Base-by-base conservation (phyloP, 2,113 vertebrate species). In the Melanerpes formicivorus region DNA sequence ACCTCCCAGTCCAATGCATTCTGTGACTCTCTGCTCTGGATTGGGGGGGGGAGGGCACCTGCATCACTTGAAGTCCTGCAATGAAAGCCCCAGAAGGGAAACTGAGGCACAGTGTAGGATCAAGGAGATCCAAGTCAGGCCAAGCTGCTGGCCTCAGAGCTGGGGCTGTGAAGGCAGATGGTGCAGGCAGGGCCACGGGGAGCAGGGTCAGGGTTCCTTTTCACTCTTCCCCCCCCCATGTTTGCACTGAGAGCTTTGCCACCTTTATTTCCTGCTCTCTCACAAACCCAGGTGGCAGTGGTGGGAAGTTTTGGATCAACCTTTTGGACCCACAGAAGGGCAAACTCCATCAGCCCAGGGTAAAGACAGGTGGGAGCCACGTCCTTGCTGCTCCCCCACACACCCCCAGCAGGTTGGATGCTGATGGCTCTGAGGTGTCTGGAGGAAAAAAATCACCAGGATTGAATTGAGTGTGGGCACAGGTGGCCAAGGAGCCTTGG, bases 201-300 rank as follows among this genome's bases (percentile, higher is more conserved):
- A 58, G 56, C 66, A 74, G 56, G 88, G 70, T 63, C 93, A 94
- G 50, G 56, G 73, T 63, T 80, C 62, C 80, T 84, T n/a, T 37
- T 37, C 37, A 8, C 37, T 34, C 54, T 5, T 19, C 26, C 25
- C 25, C 23, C 72, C 67, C 52, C 54, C 69, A 52, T 8, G 3
- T 83, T 94, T 94, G 88, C 86, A 83, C 91, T 80, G 90, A 86
- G 23, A 65, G 75, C 84, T 2, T 0, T 19, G 50, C 26, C 21
- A 82, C 65, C 21, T 73, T 93, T 74, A 59, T 64, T 80, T 87
- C 73, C 2, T 54, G 73, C 73, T 86, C 65, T 22, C 69, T 2
- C 1, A 60, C 80, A 91, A 95, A 95, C 90, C 85, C 72, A n/a
- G n/a, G 81, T 14, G 16, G 44, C 5, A 1, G n/a, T 4, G 0